Base-by-base conservation (phyloP, 2,888 invertebrate species). In the Meghimatium bilineatum region DNA sequence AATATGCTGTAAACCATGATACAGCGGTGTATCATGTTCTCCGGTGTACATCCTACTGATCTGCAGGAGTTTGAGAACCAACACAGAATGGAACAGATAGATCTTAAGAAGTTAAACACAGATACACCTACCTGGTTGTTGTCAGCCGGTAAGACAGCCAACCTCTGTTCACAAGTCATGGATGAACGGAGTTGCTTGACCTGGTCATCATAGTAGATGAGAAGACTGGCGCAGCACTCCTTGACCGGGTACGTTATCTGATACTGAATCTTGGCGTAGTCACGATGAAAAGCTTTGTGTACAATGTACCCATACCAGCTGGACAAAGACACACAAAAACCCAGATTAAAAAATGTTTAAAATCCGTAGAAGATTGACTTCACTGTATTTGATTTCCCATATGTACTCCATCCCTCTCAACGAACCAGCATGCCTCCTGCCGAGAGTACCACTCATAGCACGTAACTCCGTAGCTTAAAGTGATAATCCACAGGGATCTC, bases 151-250 rank as follows among this genome's bases (percentile, higher is more conserved):
- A 91, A 87, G 34, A 91, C 86, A 8, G 80, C 80, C 82, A 88
- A 87, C 23, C 91, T 83, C 86, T 91, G 89, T 66, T 87, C 77
- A 84, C 91, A 91, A 0, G 89, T 87, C 90, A 91, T 91, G 34
- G 87, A 87, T 38, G 88, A 87, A 10, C 87, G 88, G 1, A 91
- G 77, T 38, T 88, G 84, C 5, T 88, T 83, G 63, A 91, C 89
- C 83, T 91, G 91, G 76, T 90, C 91, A 71, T 91, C 91, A 84
- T 91, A 91, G 80, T 91, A 91, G 20, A 91, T 91, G n/a, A 91
- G 85, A 81, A 91, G 82, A 72, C 89, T 90, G 12, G 90, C 89
- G 66, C 91, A 91, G 81, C 91, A 91, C 77, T 91, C 91, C 17
- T 87, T 86, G 32, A 90, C 89, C 0, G 91, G 91, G 85, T 90